Conservation (phyloP, 2,113 vertebrate genomes). For the Atherinomorus stipes region DNA sequence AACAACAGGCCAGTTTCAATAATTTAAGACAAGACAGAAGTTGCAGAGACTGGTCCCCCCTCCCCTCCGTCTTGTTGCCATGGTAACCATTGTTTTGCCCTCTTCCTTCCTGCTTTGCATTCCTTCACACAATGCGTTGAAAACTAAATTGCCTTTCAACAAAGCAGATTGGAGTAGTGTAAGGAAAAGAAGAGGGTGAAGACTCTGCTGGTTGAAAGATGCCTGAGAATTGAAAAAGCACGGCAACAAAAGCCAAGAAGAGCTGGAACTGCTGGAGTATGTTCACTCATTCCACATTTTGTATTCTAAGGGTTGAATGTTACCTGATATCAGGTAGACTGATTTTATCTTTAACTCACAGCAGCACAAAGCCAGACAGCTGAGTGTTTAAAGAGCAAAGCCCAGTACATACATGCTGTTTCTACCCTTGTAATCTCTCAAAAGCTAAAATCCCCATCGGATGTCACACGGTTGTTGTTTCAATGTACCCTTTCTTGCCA, state of each 20-base stretch:
- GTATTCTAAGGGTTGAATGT: slow-evolving; percentile 66
- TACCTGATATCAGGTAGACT: slow-evolving; percentile 84
- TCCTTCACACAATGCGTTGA: slow-evolving; percentile 81
- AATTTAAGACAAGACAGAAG: slow-evolving; percentile 40
- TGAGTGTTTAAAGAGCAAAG: slow-evolving; percentile 67
- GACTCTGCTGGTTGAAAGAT: slow-evolving; percentile 73
- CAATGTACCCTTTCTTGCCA: slow-evolving; percentile 50
- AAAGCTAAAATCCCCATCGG: slow-evolving; percentile 66
- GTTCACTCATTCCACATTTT: slow-evolving; percentile 72
- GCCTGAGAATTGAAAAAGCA: slow-evolving; percentile 63
- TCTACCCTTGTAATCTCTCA: slow-evolving; percentile 70
- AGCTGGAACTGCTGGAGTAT: slow-evolving; percentile 34
- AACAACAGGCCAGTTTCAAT: slow-evolving; percentile 10
- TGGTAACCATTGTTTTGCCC: slow-evolving; percentile 83
- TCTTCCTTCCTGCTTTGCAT: slow-evolving; percentile 84
- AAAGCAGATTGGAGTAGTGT: slow-evolving; percentile 75
- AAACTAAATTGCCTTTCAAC: slow-evolving; percentile 83
- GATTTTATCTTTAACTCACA: slow-evolving; percentile 77
- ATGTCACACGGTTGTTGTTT: slow-evolving; percentile 58
- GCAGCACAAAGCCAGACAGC: slow-evolving; percentile 62
- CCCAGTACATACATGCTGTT: slow-evolving; percentile 46
- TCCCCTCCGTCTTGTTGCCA: slow-evolving; percentile 57
- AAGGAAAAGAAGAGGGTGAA: slow-evolving; percentile 72
- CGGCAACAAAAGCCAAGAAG: slow-evolving; percentile 37
- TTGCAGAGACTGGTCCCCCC: slow-evolving; percentile 17